Evolutionary conservation across 2,797 vertebrate genomes (phyloP).

Genomic region (Mastacembelus armatus): DNA sequence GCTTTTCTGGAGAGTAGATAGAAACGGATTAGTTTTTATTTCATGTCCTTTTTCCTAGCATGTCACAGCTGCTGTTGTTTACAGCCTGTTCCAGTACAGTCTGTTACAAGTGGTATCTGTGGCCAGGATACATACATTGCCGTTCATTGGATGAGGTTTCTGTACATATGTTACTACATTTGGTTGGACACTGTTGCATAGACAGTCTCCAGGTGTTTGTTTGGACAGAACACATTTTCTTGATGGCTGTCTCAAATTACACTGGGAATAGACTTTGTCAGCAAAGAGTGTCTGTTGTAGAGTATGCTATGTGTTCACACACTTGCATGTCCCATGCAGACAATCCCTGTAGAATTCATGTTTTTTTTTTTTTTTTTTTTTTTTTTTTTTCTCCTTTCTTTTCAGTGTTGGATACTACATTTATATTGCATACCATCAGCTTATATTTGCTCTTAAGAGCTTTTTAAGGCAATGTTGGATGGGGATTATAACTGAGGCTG

Average conservation of each 20-base stretch:
- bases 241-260: constrained; percentile 6
- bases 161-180: constrained; percentile 5
- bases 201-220: neutral
- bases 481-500: too few relatives aligned
- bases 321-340: neutral
- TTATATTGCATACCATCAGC: too few relatives aligned
- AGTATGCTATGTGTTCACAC: too few relatives aligned
- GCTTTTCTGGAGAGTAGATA: constrained; percentile 27
- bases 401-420: too few relatives aligned
- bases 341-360: neutral
- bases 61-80: constrained; percentile 48
- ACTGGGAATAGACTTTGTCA: neutral
- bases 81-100: constrained; percentile 34
- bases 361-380: too few relatives aligned
- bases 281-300: neutral
- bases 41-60: constrained; percentile 47
- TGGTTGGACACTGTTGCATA: constrained; percentile 11
- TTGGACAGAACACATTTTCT: neutral
- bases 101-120: constrained; percentile 20
- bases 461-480: neutral
- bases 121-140: constrained; percentile 39
- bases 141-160: constrained; percentile 19
- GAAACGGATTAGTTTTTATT: constrained; percentile 46
- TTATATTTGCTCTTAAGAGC: too few relatives aligned
- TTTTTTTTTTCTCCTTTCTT: too few relatives aligned